These are phyloP conservation scores for Calliphora vicina DNA, from an alignment of 1,140 invertebrate species.

Conservation along the genomic window DNA sequence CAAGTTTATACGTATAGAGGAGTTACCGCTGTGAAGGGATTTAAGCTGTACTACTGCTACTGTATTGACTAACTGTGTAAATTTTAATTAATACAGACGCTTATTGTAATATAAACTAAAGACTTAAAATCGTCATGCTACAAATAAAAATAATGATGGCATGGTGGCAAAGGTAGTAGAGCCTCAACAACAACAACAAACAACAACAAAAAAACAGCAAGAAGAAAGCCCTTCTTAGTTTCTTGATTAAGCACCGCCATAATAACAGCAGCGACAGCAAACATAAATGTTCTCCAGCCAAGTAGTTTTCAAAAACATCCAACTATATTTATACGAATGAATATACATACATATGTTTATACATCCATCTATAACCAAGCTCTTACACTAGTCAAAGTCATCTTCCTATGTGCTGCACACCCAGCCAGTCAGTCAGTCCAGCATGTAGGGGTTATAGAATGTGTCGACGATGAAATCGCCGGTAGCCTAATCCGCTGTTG, in stretches of 20 bases:
- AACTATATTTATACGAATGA: background rate
- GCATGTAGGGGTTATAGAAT: background rate
- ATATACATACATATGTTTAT: too few species aligned
- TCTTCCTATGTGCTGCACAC: background rate
- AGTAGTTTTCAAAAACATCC: background rate
- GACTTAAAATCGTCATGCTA: background rate
- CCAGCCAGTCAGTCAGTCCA: background rate
- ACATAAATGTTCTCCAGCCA: background rate
- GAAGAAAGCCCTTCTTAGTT: slow-evolving; percentile 1
- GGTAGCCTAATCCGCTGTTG: slow-evolving; percentile 55
- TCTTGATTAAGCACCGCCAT: slow-evolving; percentile 30
- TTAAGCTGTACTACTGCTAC: background rate
- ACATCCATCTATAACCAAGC: background rate
- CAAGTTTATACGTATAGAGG: background rate
- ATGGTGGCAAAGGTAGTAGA: background rate
- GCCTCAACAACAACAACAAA: too few species aligned
- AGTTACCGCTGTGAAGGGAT: slow-evolving; percentile 8
- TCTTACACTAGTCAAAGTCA: background rate
- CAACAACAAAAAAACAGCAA: background rate
- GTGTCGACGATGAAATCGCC: slow-evolving; percentile 40
- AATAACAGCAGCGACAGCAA: background rate
- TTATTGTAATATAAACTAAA: slow-evolving; percentile 14
- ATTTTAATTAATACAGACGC: slow-evolving; percentile 9
- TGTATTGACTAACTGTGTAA: slow-evolving; percentile 9
- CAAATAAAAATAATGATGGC: background rate